Percentiles rank a stretch among this genome's conserved stretches.
Conservation (phyloP, 2,113 vertebrate species). For the Colossoma macropomum region DNA sequence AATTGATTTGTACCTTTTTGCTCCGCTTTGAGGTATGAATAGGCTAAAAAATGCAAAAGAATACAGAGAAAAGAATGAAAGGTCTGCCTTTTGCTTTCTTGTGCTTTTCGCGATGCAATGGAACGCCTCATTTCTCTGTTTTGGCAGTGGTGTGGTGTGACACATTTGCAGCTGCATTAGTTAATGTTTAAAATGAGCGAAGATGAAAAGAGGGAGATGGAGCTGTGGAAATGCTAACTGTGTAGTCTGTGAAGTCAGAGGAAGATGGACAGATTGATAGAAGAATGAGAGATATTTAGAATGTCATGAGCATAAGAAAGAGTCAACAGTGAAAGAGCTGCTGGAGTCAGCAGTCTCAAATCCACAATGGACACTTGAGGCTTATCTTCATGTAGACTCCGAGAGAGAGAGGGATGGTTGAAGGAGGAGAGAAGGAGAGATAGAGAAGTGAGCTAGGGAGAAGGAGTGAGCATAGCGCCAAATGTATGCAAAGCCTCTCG, state of each 20-base stretch:
- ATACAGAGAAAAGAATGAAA: neutral
- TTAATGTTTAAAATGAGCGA: neutral
- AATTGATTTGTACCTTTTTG: constrained; percentile 32
- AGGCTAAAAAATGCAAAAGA: neutral
- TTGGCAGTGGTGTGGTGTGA: neutral
- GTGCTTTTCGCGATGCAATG: neutral
- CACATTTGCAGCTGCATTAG: neutral
- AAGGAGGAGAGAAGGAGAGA: neutral
- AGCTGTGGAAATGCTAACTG: neutral
- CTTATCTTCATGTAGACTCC: neutral
- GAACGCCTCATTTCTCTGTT: neutral
- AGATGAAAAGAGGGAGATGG: neutral
- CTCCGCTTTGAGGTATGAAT: neutral
- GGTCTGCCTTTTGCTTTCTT: neutral
- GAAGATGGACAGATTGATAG: neutral
- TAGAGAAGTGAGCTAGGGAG: neutral
- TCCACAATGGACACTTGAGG: neutral
- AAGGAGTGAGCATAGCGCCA: constrained; percentile 42
- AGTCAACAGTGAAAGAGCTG: neutral
- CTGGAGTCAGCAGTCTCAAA: constrained; percentile 28
- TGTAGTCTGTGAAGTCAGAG: neutral
- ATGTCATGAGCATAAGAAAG: neutral
- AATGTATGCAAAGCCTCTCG: constrained; percentile 76
- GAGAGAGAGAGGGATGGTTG: constrained; percentile 5
- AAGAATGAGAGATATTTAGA: neutral